Evolutionary conservation across 2,888 invertebrate species (phyloP).

Genomic region (Lypha dubia): DNA sequence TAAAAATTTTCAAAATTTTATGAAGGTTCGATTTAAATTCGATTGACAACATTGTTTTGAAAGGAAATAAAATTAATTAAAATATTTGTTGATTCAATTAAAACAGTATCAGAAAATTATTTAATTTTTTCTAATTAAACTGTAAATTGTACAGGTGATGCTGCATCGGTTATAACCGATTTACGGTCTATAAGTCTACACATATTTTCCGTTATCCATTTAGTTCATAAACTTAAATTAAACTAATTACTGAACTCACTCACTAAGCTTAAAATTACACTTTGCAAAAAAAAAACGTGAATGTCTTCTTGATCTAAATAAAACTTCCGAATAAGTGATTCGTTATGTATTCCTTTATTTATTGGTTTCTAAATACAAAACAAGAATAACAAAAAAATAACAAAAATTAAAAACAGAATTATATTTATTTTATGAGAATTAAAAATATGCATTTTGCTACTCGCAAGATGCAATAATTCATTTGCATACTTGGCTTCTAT

Average conservation of each 20-base stretch:
- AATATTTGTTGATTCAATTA: no score
- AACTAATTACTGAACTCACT: conserved; percentile 3
- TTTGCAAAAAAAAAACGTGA: not conserved
- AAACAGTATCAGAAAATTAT: no score
- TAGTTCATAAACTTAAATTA: no score
- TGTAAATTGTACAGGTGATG: no score
- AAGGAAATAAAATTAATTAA: no score
- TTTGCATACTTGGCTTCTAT: conserved; percentile 76
- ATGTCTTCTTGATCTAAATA: not conserved
- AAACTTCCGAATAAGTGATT: not conserved
- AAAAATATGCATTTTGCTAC: conserved; percentile 59
- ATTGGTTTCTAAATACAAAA: not conserved
- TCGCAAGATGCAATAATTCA: conserved; percentile 75
- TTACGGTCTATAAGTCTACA: no score
- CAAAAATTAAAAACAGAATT: conserved; percentile 21
- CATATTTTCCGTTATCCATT: no score
- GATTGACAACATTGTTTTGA: no score
- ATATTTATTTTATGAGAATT: conserved; percentile 53
- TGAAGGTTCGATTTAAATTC: no score
- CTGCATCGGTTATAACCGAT: no score
- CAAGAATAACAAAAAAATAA: not conserved
- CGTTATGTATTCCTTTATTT: not conserved
- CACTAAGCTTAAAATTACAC: not conserved
- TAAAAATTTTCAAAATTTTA: no score
- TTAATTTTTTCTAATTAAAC: no score